Evolutionary conservation across 1,140 invertebrate genomes (phyloP).

Genomic region (Probaryconus sp.): DNA sequence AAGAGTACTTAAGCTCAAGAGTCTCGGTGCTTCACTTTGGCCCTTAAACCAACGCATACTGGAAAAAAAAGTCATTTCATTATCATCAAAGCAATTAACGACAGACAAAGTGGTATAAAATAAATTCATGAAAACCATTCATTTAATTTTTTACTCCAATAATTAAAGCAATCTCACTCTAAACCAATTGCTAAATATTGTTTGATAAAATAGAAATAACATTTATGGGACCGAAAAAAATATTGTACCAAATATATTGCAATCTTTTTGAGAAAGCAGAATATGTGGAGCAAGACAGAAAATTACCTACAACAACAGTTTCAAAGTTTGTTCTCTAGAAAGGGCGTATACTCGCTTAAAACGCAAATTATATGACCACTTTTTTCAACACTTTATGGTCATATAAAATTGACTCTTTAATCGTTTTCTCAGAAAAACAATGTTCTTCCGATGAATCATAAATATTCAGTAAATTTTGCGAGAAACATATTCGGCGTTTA

Average conservation of each 20-base stretch:
- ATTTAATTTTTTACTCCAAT: no score
- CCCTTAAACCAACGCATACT: constrained; percentile 86
- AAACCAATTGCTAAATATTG: no score
- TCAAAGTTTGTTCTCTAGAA: constrained; percentile 11
- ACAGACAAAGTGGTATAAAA: background rate
- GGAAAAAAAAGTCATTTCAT: constrained; percentile 43
- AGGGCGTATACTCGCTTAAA: constrained; percentile 12
- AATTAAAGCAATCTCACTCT: no score
- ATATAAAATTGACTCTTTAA: constrained; percentile 39
- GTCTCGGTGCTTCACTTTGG: constrained; percentile 82
- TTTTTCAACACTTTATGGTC: constrained; percentile 34
- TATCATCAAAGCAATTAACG: constrained; percentile 17
- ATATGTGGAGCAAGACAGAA: constrained; percentile 6
- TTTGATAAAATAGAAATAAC: no score
- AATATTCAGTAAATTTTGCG: constrained; percentile 28
- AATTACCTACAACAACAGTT: constrained; percentile 18
- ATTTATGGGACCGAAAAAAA: no score
- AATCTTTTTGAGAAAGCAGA: constrained; percentile 3
- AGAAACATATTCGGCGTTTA: constrained; percentile 1
- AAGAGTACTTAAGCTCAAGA: constrained; percentile 83
- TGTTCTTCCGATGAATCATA: constrained; percentile 25
- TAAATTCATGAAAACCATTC: background rate
- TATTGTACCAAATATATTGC: no score
- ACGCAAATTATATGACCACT: constrained; percentile 33
- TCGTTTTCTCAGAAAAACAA: constrained; percentile 41